Conservation (phyloP, 2,113 vertebrate genomes). For the Cryptotis parvus region DNA sequence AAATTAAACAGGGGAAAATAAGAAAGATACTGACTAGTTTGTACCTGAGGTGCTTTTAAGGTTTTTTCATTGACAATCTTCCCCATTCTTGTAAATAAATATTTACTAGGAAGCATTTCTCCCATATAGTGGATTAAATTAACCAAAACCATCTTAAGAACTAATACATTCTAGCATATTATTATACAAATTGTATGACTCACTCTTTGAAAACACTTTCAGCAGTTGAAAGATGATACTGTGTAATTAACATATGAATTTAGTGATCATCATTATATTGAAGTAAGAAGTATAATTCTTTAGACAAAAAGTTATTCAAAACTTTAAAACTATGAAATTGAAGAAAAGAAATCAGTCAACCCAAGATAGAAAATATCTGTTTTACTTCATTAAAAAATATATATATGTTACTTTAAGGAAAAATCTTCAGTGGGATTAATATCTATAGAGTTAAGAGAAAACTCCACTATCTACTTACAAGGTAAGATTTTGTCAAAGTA, state of each 20-base stretch:
- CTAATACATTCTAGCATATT: neutral
- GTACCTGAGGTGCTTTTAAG: neutral
- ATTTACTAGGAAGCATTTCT: neutral
- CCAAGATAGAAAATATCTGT: neutral
- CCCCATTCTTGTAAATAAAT: neutral
- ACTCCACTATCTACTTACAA: constrained; percentile 84
- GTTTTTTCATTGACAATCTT: no score
- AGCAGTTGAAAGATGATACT: neutral
- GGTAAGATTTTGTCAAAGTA: constrained; percentile 95
- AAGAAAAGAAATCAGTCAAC: constrained; percentile 24
- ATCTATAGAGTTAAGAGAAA: constrained; percentile 1
- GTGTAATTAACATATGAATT: neutral
- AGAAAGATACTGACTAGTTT: neutral
- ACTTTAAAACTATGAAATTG: neutral
- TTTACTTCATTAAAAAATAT: neutral
- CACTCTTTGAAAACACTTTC: constrained; percentile 40
- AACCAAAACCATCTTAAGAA: neutral
- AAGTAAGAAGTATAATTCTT: constrained; percentile 33
- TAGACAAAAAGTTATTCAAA: neutral
- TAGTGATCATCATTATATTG: neutral
- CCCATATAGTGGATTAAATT: neutral
- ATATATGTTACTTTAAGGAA: constrained; percentile 27
- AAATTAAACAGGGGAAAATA: neutral
- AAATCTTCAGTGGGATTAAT: neutral
- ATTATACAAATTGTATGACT: constrained; percentile 2